These are phyloP conservation scores for Grammomys surdaster DNA, from an alignment of 2,113 vertebrate species.

Conservation along the genomic window DNA sequence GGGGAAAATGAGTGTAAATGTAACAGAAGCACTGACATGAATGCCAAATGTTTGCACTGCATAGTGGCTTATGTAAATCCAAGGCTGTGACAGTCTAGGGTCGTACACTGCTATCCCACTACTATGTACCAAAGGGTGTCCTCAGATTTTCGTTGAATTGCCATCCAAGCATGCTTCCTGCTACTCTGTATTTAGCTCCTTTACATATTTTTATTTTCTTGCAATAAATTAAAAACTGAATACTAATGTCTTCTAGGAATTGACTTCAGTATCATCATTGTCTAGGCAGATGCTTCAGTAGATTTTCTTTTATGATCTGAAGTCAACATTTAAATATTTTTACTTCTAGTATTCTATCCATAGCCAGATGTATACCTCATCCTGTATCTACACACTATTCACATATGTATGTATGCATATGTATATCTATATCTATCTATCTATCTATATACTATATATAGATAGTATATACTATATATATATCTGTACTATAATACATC, in stretches of 20 bases:
- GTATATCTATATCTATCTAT: background rate
- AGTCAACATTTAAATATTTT: background rate
- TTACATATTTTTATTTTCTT: constrained; percentile 13
- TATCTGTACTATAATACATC: background rate
- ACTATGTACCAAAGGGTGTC: fast-evolving
- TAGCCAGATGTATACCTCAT: too few relatives aligned
- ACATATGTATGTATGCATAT: too few relatives aligned
- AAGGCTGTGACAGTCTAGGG: fast-evolving
- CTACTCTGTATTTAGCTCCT: background rate
- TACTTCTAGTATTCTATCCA: fast-evolving
- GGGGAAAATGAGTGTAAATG: background rate
- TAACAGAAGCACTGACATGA: background rate
- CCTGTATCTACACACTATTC: background rate
- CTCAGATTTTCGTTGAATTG: background rate
- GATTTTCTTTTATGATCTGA: background rate
- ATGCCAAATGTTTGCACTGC: fast-evolving
- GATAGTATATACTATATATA: background rate
- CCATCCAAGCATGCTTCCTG: background rate
- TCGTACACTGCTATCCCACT: fast-evolving
- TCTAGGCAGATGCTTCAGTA: background rate
- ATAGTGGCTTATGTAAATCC: fast-evolving
- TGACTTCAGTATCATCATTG: background rate
- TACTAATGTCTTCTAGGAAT: background rate
- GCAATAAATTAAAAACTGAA: background rate
- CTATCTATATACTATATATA: background rate